Conservation (phyloP, 2,797 vertebrate genomes). For the Sternarchorhynchus goeldii region DNA sequence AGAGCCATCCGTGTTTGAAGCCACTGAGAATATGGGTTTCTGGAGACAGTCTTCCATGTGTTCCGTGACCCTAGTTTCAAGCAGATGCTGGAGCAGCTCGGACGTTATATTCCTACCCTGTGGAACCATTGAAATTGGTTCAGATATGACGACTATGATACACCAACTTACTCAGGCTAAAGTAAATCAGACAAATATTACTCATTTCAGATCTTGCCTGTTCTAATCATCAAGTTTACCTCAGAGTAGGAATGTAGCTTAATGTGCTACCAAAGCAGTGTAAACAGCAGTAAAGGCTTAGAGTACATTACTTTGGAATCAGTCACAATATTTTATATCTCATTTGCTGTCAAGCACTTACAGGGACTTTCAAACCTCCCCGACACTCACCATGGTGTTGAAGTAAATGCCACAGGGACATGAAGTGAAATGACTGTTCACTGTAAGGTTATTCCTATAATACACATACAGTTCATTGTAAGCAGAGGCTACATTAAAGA, state of each 20-base stretch:
- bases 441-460: conserved; percentile 81
- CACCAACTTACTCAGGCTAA: too few species aligned
- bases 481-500: background rate
- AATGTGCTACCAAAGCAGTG: too few species aligned
- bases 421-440: conserved; percentile 74
- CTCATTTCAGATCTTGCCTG: too few species aligned
- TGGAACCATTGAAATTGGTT: background rate
- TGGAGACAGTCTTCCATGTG: conserved; percentile 81
- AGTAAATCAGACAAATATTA: too few species aligned
- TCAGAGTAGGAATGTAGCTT: too few species aligned
- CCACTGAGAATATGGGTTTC: conserved; percentile 82
- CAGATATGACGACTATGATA: background rate
- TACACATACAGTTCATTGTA: conserved; percentile 49
- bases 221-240: too few species aligned
- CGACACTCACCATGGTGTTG: conserved; percentile 77
- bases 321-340: background rate
- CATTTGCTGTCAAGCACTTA: background rate
- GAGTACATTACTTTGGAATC: background rate
- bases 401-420: conserved; percentile 89
- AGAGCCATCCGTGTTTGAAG: conserved; percentile 70
- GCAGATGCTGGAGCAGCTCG: conserved; percentile 70
- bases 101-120: conserved; percentile 74
- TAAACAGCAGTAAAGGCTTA: background rate
- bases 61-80: conserved; percentile 79
- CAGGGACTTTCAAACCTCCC: background rate